Evolutionary conservation across 2,888 invertebrate species (phyloP).

Genomic region (Alcis repandata): DNA sequence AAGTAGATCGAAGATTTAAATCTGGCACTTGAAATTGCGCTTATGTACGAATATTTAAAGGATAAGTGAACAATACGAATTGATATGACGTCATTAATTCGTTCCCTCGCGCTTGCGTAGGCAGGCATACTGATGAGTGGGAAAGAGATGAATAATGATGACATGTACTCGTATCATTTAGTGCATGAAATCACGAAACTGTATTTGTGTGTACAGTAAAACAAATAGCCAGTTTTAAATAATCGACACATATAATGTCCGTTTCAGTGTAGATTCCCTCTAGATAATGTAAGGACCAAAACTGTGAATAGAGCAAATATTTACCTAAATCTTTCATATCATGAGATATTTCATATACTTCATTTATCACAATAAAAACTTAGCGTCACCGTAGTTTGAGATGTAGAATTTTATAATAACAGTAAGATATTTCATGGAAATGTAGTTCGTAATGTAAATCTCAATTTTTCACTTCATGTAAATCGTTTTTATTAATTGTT

Average conservation of each 20-base stretch:
- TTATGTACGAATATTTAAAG: too few relatives aligned
- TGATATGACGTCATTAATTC: too few relatives aligned
- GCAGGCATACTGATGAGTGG: too few relatives aligned
- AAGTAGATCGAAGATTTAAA: not conserved
- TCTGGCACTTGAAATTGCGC: too few relatives aligned
- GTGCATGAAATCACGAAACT: too few relatives aligned
- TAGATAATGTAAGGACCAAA: slow-evolving; percentile 77
- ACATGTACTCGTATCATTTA: too few relatives aligned
- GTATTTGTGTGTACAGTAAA: too few relatives aligned
- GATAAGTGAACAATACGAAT: too few relatives aligned
- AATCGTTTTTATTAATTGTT: slow-evolving; percentile 9
- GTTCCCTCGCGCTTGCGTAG: too few relatives aligned
- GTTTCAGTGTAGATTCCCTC: slow-evolving; percentile 45
- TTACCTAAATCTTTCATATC: slow-evolving; percentile 69
- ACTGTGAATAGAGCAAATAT: slow-evolving; percentile 65
- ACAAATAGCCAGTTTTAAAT: not conserved
- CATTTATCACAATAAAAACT: slow-evolving; percentile 50
- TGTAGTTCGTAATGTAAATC: slow-evolving; percentile 37
- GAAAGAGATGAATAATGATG: too few relatives aligned
- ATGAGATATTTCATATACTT: slow-evolving; percentile 60
- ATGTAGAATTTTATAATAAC: slow-evolving; percentile 62
- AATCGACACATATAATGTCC: not conserved
- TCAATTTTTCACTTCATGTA: slow-evolving; percentile 23
- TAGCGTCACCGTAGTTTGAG: slow-evolving; percentile 54
- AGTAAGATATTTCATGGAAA: slow-evolving; percentile 34